Evolutionary conservation across 2,888 invertebrate species (phyloP).

Genomic region (Philonicus albiceps): DNA sequence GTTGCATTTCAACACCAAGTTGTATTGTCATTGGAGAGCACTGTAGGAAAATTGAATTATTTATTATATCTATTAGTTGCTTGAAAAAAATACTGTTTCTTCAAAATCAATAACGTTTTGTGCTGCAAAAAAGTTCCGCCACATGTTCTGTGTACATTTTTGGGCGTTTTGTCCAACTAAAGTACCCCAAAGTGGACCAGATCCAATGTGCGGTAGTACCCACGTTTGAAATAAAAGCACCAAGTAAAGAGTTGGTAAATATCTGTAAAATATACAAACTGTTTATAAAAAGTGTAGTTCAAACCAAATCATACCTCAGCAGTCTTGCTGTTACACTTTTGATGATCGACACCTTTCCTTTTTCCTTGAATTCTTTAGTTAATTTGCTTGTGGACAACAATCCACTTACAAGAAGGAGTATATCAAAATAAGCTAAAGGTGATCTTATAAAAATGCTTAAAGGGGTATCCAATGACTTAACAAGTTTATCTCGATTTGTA

Average conservation of each 20-base stretch:
- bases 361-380: slow-evolving; percentile 66
- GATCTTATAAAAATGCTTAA: slow-evolving; percentile 70
- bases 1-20: slow-evolving; percentile 76
- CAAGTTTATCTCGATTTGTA: slow-evolving; percentile 67
- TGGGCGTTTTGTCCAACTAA: slow-evolving; percentile 71
- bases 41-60: slow-evolving; percentile 61
- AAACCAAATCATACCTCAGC: slow-evolving; percentile 67
- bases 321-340: slow-evolving; percentile 69
- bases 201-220: slow-evolving; percentile 71
- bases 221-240: slow-evolving; percentile 74
- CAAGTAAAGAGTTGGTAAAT: slow-evolving; percentile 71
- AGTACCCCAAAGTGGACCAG: slow-evolving; percentile 74
- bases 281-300: neutral
- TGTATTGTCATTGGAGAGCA: slow-evolving; percentile 81
- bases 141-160: slow-evolving; percentile 72
- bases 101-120: slow-evolving; percentile 76
- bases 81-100: slow-evolving; percentile 68
- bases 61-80: neutral
- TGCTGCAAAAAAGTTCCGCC: slow-evolving; percentile 73
- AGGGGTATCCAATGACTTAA: slow-evolving; percentile 67
- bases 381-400: slow-evolving; percentile 71
- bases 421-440: slow-evolving; percentile 73
- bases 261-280: slow-evolving; percentile 60
- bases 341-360: slow-evolving; percentile 67
- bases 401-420: slow-evolving; percentile 73